These are phyloP conservation scores for Oreotrochilus melanogaster DNA, from an alignment of 2,113 vertebrate species.

Conservation along the genomic window DNA sequence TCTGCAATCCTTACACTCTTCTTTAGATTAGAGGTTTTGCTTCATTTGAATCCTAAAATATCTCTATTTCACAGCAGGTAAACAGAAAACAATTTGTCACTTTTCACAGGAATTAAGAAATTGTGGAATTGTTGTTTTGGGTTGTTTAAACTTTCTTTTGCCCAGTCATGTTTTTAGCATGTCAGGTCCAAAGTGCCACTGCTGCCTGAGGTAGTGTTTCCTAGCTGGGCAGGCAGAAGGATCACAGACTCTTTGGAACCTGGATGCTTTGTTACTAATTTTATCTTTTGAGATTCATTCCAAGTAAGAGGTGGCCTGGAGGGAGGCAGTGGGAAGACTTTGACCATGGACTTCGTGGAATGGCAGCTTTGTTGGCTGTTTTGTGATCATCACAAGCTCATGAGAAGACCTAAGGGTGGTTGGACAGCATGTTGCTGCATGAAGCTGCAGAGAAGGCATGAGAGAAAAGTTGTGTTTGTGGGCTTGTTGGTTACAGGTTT, in stretches of 20 bases:
- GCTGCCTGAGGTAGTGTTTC: background rate
- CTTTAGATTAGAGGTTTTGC: no score
- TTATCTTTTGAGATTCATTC: background rate
- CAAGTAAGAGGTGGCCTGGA: background rate
- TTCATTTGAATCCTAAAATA: background rate
- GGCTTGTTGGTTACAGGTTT: background rate
- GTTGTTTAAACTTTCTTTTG: background rate
- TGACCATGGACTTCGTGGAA: background rate
- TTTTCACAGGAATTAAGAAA: background rate
- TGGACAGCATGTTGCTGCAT: fast-evolving
- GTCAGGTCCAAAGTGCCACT: background rate
- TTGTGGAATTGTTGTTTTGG: background rate
- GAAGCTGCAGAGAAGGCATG: background rate
- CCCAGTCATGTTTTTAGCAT: fast-evolving
- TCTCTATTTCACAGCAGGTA: background rate
- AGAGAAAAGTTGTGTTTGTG: fast-evolving
- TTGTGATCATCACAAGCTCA: fast-evolving
- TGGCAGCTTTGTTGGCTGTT: fast-evolving
- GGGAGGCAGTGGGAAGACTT: no score
- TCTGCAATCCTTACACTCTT: fast-evolving
- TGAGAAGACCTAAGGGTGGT: fast-evolving
- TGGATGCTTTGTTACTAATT: background rate
- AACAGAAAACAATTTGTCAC: background rate
- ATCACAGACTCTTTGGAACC: background rate
- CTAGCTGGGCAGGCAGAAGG: background rate